Base-by-base conservation (phyloP, 1,140 invertebrate genomes). In the Triops cancriformis region DNA sequence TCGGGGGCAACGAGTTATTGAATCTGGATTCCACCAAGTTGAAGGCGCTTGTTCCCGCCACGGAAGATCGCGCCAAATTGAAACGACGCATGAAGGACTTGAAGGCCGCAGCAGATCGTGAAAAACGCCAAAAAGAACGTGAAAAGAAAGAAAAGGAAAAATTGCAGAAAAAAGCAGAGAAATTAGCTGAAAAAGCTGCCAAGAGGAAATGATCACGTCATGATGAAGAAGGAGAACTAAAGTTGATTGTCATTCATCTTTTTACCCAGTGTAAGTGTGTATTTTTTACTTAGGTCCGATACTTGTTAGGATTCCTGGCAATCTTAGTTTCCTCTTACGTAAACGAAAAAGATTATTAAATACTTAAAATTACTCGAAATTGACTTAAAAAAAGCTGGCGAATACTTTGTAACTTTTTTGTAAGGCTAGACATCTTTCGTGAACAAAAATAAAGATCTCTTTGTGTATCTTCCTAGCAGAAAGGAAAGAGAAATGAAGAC, bases 21-120 rank as follows among this genome's bases (percentile, higher is more conserved):
- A 88, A 91, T 79, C 86, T 98, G 31, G 94, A 95, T 82, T 94
- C 94, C 1, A 89, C 92, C 26, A 94, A 95, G 84, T 88, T 98
- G 45, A 98, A 98, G 87, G 88, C 89, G 78, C 87, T 96, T 45
- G 94, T 94, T 28, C 89, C 96, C 41, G 87, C 86, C 73, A 89
- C 90, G 7, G 92, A 94, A 73, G 93, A 96, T 83, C 94, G 95
- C 80, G 88, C 89, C 77, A 87, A 91, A 78, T 86, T 97, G 79
- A 97, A 97, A 84, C 90, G 94, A 73, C 94, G 94, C 82, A 88
- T 97, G 72, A 96, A 96, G 85, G 94, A 96, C 82, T 86, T 96
- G 45, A 90, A 91, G 81, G 85, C 88, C 26, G 81, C 83, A 14
- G 81, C 86, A 10, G 94, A 96, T 79, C 93, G 93, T 80, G 92